Base-by-base conservation (phyloP, 30 jellyfish, hydroid and myxozoan genomes). In the Aurelia sp. region DNA sequence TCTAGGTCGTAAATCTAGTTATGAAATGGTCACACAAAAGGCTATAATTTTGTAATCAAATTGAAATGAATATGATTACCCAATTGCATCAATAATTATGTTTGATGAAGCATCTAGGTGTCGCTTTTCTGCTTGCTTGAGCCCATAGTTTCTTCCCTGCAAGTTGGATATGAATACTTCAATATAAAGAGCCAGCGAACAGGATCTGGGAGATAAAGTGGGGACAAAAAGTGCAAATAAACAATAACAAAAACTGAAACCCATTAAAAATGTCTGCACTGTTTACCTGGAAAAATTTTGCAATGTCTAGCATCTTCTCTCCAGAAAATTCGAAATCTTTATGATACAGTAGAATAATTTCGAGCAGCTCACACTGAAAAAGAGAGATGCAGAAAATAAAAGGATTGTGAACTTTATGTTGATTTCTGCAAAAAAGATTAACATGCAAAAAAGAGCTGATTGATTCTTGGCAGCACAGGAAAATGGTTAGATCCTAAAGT, bases 271-370 rank as follows among this genome's bases (percentile, higher is more conserved):
- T 5, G 55, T 44, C 17, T 44, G 55, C 55, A 5, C 0, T 7
- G 10, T 10, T 75, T 78, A 92, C 98, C 96, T 92, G 88, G 41
- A 92, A 72, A 48, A 92, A 63, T 12, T 55, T 66, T 6, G 96
- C 90, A 13, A 86, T 30, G 27, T 74, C 92, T 50, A 73, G 4
- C 15, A 92, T 57, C 21, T 66, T 40, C 23, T 80, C 89, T 20
- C 88, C 78, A 6, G 96, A 59, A 70, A 87, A 63, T 74, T 92
- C 96, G 61, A 87, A 87, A 80, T 92, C 96, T 67, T 86, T 92
- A 74, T 92, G 74, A 78, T 92, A 92, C 17, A 92, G 74, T 7
- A 92, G 88, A 35, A 92, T 51, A 3, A 92, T 81, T 66, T 92
- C 97, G 3, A 81, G 84, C 48, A 92, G 66, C 31, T 92, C 95